Conservation (phyloP, 2,113 vertebrate species). For the Stercorarius parasiticus region DNA sequence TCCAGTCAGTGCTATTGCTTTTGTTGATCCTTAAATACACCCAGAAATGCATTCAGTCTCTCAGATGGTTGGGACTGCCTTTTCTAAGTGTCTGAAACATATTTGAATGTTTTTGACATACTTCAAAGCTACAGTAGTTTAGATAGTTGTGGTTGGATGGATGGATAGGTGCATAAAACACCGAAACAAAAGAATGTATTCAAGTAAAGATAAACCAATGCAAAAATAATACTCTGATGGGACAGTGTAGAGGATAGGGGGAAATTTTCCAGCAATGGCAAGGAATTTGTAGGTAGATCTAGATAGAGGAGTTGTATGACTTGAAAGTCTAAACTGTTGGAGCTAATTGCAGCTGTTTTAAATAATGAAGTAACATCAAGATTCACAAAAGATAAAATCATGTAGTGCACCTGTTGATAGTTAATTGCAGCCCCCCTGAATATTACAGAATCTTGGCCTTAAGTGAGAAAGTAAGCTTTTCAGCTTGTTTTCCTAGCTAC, state of each 20-base stretch:
- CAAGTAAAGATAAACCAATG: not conserved
- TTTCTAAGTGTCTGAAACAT: not conserved
- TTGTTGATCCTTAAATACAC: not conserved
- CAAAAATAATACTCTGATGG: not conserved
- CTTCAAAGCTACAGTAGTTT: not conserved
- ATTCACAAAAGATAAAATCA: not conserved
- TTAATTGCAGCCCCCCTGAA: not conserved
- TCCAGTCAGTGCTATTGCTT: constrained; percentile 6
- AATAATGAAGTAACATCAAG: not conserved
- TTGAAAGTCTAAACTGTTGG: not conserved
- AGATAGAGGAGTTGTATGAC: not conserved
- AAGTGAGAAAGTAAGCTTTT: not conserved
- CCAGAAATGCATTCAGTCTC: not conserved
- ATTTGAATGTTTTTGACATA: not conserved
- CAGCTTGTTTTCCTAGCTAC: not conserved
- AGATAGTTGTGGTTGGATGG: not conserved
- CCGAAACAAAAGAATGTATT: not conserved
- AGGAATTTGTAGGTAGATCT: not conserved
- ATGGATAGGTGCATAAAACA: not conserved
- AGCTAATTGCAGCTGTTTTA: not conserved
- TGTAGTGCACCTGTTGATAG: not conserved
- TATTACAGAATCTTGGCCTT: not conserved
- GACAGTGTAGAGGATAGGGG: not conserved
- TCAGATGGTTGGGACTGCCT: not conserved
- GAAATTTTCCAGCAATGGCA: not conserved